A percentile compares a stretch with the other conserved stretches of the same genome.
These are phyloP conservation scores for Emmelina monodactyla DNA, from an alignment of 2,888 invertebrate genomes.

Conservation along the genomic window DNA sequence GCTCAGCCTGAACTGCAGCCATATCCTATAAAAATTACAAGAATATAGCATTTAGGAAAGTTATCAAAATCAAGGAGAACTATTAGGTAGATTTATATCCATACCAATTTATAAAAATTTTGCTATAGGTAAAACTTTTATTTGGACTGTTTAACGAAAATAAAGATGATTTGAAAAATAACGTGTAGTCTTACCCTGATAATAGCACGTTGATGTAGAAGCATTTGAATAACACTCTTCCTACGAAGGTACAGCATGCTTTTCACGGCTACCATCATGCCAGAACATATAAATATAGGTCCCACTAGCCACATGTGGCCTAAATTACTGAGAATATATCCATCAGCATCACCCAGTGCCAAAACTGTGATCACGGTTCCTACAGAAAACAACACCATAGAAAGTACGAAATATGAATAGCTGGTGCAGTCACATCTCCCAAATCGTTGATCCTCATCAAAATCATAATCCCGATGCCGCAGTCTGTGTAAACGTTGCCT, in stretches of 20 bases:
- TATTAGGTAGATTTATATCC: too few species aligned
- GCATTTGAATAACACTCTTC: constrained; percentile 72
- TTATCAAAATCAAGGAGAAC: too few species aligned
- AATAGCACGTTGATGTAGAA: constrained; percentile 68
- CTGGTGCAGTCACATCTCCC: constrained; percentile 73
- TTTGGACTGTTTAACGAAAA: too few species aligned
- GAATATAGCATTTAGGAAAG: too few species aligned
- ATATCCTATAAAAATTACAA: constrained; percentile 68
- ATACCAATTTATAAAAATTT: too few species aligned
- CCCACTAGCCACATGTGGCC: constrained; percentile 75
- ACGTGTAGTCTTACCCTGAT: constrained; percentile 69
- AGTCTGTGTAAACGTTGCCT: constrained; percentile 68
- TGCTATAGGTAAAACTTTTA: too few species aligned
- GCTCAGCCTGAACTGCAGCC: constrained; percentile 63
- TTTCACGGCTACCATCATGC: constrained; percentile 74
- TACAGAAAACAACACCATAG: constrained; percentile 69
- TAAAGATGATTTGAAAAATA: too few species aligned
- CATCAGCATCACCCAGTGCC: constrained; percentile 68
- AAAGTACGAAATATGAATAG: constrained; percentile 70
- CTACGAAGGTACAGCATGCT: constrained; percentile 71
- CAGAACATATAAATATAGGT: constrained; percentile 72
- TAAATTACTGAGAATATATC: constrained; percentile 66
- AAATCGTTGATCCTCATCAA: constrained; percentile 68
- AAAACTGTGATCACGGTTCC: constrained; percentile 71
- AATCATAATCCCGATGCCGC: constrained; percentile 65